These are phyloP conservation scores for Archips crataeganus DNA, from an alignment of 2,888 invertebrate species.

Conservation along the genomic window DNA sequence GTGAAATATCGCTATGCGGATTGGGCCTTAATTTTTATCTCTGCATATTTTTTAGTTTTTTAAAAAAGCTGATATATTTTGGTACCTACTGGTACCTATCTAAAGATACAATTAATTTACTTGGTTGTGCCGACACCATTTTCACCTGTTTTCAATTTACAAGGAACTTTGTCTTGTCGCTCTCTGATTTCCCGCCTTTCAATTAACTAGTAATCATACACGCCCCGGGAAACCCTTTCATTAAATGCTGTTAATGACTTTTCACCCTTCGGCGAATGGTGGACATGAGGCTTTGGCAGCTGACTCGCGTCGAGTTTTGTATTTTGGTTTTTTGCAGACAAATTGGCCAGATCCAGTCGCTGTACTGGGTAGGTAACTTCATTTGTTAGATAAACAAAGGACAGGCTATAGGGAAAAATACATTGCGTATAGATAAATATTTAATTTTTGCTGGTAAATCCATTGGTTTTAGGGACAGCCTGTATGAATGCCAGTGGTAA, in stretches of 20 bases:
- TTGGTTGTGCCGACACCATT: conserved; percentile 32
- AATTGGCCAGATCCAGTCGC: conserved; percentile 61
- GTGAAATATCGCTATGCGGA: too few relatives aligned
- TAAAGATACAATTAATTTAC: not conserved
- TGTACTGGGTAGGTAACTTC: conserved; percentile 45
- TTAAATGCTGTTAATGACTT: conserved; percentile 83
- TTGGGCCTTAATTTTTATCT: too few relatives aligned
- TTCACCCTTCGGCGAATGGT: conserved; percentile 81
- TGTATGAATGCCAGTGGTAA: not conserved
- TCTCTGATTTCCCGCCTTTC: conserved; percentile 80
- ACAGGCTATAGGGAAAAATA: not conserved
- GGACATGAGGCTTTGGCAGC: conserved; percentile 66
- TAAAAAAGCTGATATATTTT: not conserved
- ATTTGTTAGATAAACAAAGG: not conserved
- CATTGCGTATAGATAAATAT: too few relatives aligned
- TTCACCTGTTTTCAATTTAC: conserved; percentile 60
- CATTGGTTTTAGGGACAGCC: too few relatives aligned
- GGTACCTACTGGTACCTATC: not conserved
- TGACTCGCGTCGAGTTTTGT: conserved; percentile 65
- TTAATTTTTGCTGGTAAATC: too few relatives aligned
- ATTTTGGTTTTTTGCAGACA: conserved; percentile 66
- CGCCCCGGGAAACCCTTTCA: conserved; percentile 80
- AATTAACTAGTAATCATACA: conserved; percentile 85
- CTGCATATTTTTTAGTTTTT: too few relatives aligned
- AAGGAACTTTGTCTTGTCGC: conserved; percentile 70